phyloP scores from a whole-genome alignment of 2,797 vertebrate genomes.

The Oreonectes daqikongensis region DNA sequence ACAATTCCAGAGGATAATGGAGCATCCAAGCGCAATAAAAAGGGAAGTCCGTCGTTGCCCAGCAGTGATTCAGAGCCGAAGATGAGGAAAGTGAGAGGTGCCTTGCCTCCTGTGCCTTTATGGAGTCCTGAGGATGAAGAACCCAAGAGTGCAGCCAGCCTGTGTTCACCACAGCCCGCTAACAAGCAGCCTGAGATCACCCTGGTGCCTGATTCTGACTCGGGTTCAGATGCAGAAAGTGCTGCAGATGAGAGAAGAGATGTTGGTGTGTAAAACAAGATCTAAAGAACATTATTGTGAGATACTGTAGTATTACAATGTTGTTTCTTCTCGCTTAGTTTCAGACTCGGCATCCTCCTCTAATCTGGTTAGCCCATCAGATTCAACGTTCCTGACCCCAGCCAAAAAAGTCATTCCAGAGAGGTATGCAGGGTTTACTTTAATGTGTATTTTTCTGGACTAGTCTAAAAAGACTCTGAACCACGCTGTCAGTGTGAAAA shows the following conservation, averaged over 20 bases:
- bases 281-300: background rate
- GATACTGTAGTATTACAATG: background rate
- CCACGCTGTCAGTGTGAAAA: background rate
- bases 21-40: slow-evolving; percentile 1
- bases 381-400: slow-evolving; percentile 74
- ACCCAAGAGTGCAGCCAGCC: slow-evolving; percentile 12
- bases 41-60: background rate
- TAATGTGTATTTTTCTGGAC: background rate
- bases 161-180: slow-evolving; percentile 67
- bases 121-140: slow-evolving; percentile 33
- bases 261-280: slow-evolving; percentile 58
- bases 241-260: slow-evolving; percentile 47
- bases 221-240: slow-evolving; percentile 76
- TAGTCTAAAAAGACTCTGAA: too few relatives aligned
- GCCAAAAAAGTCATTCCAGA: slow-evolving; percentile 72
- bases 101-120: slow-evolving; percentile 48
- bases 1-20: background rate
- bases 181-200: slow-evolving; percentile 64
- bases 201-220: slow-evolving; percentile 84
- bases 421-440: slow-evolving; percentile 66
- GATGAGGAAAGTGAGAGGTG: slow-evolving; percentile 2
- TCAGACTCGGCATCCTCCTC: slow-evolving; percentile 52
- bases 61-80: background rate
- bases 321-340: slow-evolving; percentile 59
- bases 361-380: slow-evolving; percentile 62